phyloP scores from a whole-genome alignment of 2,113 vertebrate genomes.

The Pimephales promelas region DNA sequence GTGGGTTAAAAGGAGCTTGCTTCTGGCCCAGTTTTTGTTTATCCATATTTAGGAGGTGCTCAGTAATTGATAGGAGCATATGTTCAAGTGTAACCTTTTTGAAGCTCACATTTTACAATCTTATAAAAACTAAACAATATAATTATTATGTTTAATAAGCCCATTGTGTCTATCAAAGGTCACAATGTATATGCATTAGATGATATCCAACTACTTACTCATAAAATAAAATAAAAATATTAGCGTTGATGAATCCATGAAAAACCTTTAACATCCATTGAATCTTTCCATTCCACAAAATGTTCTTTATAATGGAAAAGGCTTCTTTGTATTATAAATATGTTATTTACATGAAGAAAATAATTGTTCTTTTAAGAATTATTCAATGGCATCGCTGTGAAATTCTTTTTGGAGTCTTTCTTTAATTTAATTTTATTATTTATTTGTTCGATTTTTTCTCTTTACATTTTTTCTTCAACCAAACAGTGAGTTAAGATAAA shows the following conservation, averaged over 20 bases:
- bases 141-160: background rate
- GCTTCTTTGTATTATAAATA: too few relatives aligned
- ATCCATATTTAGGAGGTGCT: background rate
- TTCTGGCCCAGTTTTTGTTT: background rate
- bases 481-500: background rate
- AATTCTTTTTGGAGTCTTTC: background rate
- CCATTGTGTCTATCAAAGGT: background rate
- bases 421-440: background rate
- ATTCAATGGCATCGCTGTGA: too few relatives aligned
- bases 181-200: background rate
- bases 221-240: too few relatives aligned
- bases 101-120: background rate
- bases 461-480: background rate
- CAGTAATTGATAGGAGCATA: background rate
- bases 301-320: too few relatives aligned
- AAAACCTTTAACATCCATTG: too few relatives aligned
- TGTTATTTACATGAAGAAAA: too few relatives aligned
- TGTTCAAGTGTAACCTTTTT: background rate
- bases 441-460: background rate
- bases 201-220: background rate
- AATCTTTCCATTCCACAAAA: too few relatives aligned
- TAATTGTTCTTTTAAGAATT: too few relatives aligned
- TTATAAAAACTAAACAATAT: background rate
- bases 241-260: too few relatives aligned
- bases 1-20: background rate